Percentiles rank a stretch among this genome's conserved stretches.
These are phyloP conservation scores for Carduelis carduelis DNA, from an alignment of 2,797 vertebrate species.

Conservation along the genomic window DNA sequence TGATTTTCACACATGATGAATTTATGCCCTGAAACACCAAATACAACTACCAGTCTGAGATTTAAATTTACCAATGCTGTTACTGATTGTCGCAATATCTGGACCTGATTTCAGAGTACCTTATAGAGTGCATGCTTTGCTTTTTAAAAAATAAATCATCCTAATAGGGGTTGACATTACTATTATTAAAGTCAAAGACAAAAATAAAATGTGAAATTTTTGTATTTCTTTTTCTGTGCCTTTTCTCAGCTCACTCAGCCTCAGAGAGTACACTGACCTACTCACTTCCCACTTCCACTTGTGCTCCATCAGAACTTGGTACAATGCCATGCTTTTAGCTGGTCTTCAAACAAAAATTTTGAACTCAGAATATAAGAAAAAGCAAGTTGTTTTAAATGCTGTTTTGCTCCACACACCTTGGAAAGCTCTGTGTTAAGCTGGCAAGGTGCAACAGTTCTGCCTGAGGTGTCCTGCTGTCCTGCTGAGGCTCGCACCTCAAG, in stretches of 20 bases:
- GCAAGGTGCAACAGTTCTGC: not conserved
- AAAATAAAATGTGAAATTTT: not conserved
- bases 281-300: not conserved
- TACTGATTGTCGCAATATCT: not conserved
- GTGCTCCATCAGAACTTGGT: not conserved
- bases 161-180: not conserved
- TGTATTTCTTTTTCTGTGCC: not conserved
- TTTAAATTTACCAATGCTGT: not conserved
- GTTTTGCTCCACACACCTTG: not conserved
- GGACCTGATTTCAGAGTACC: not conserved
- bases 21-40: constrained; percentile 4
- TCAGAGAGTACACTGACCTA: not conserved
- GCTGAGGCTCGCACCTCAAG: not conserved
- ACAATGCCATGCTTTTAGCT: not conserved
- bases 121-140: not conserved
- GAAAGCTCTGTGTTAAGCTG: not conserved
- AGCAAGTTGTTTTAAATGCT: not conserved
- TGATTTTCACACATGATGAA: not conserved
- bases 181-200: not conserved
- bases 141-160: not conserved
- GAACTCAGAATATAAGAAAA: not conserved
- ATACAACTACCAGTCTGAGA: not conserved
- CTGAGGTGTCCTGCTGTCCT: no score
- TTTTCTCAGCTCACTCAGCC: not conserved
- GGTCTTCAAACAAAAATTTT: not conserved